Evolutionary conservation across 1,140 invertebrate species (phyloP).

Genomic region (Maconellicoccus hirsutus): DNA sequence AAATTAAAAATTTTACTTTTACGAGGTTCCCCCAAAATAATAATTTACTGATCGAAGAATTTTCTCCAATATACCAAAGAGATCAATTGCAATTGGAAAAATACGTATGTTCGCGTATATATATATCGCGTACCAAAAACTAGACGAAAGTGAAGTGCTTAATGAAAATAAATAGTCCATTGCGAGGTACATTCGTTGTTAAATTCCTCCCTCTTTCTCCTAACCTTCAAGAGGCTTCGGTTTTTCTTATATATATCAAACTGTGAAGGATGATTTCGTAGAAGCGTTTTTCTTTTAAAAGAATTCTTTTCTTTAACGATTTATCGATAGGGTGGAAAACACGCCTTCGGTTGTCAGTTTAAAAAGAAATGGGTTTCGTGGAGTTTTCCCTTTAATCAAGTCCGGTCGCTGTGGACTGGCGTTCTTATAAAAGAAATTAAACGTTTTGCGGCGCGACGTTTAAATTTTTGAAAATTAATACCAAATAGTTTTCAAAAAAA

Average conservation of each 20-base stretch:
- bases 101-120: no score
- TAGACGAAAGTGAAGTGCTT: not conserved
- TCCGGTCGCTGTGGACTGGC: not conserved
- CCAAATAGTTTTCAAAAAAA: not conserved
- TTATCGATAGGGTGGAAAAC: not conserved
- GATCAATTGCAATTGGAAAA: no score
- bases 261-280: not conserved
- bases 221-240: not conserved
- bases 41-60: no score
- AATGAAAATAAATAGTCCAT: slow-evolving; percentile 10
- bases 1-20: no score
- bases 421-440: not conserved
- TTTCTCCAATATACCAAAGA: no score
- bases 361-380: not conserved
- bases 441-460: not conserved
- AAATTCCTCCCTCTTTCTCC: not conserved
- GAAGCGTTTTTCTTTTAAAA: not conserved
- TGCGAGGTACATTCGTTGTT: slow-evolving; percentile 8
- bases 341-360: not conserved
- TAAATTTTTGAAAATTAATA: not conserved
- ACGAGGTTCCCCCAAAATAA: no score
- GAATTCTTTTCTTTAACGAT: not conserved
- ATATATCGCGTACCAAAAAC: no score
- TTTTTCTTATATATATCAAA: slow-evolving; percentile 10
- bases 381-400: slow-evolving; percentile 3